phyloP scores from a whole-genome alignment of 2,797 vertebrate species.

The Diglossa cyanea region DNA sequence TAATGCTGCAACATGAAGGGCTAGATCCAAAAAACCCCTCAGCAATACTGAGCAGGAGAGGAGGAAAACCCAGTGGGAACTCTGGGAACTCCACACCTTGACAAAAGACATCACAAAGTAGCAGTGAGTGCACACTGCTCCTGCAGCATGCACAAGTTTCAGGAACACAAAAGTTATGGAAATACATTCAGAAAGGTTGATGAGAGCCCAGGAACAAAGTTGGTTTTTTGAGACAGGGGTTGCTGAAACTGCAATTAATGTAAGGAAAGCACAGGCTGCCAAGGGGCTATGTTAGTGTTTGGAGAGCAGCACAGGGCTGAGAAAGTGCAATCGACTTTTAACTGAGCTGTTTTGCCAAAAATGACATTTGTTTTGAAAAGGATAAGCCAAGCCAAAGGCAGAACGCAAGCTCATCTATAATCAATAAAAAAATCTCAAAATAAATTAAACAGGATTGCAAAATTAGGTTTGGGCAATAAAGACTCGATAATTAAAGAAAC shows the following conservation, averaged over 20 bases:
- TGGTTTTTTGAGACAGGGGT: neutral
- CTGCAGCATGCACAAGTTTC: neutral
- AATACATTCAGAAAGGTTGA: neutral
- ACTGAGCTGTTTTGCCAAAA: neutral
- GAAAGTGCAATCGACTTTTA: neutral
- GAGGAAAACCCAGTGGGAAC: neutral
- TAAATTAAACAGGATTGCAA: neutral
- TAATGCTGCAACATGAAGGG: neutral
- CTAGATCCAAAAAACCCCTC: neutral
- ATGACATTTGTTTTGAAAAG: neutral
- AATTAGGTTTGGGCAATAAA: conserved; percentile 28
- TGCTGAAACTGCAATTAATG: neutral
- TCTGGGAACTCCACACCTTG: neutral
- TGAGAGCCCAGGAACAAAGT: neutral
- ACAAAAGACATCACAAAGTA: neutral
- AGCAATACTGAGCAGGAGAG: neutral
- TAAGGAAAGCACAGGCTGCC: neutral
- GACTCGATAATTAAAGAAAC: neutral
- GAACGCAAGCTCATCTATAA: neutral
- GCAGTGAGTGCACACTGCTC: fast-evolving
- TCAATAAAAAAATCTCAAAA: neutral
- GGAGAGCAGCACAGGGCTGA: neutral
- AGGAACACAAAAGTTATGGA: neutral
- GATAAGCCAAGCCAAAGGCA: neutral
- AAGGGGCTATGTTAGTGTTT: conserved; percentile 6